Evolutionary conservation across 2,113 vertebrate genomes (phyloP).

Genomic region (Jacana jacana): DNA sequence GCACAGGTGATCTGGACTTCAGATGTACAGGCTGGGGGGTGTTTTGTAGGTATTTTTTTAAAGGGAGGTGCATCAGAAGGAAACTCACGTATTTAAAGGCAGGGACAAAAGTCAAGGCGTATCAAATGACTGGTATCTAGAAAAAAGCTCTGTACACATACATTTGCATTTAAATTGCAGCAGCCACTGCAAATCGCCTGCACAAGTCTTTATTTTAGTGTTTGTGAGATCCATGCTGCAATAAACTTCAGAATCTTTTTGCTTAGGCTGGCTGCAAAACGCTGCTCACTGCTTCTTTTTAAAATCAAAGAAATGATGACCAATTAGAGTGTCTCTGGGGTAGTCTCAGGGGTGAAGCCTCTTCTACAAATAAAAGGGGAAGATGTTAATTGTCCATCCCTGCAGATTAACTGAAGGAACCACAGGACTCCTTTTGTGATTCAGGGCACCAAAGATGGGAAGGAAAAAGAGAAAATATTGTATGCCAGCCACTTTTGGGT

Average conservation of each 20-base stretch:
- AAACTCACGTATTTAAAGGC: neutral
- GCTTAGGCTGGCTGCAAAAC: neutral
- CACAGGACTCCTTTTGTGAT: neutral
- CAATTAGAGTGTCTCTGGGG: neutral
- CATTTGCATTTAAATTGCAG: constrained; percentile 29
- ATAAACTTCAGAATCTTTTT: neutral
- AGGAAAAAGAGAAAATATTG: neutral
- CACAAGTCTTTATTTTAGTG: neutral
- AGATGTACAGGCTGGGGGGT: neutral
- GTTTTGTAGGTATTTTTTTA: neutral
- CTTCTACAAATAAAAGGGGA: neutral
- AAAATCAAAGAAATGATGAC: neutral
- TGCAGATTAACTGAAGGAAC: neutral
- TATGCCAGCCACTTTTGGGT: neutral
- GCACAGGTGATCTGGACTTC: neutral
- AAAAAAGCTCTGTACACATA: neutral
- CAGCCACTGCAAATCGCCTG: neutral
- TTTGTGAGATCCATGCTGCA: neutral
- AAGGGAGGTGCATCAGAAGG: neutral
- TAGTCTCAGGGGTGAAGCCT: neutral
- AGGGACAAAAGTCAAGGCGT: neutral
- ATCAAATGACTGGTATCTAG: neutral
- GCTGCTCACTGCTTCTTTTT: neutral
- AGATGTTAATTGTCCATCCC: neutral
- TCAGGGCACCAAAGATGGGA: neutral